Conservation (phyloP, 2,113 vertebrate species). For the Plecotus auritus region DNA sequence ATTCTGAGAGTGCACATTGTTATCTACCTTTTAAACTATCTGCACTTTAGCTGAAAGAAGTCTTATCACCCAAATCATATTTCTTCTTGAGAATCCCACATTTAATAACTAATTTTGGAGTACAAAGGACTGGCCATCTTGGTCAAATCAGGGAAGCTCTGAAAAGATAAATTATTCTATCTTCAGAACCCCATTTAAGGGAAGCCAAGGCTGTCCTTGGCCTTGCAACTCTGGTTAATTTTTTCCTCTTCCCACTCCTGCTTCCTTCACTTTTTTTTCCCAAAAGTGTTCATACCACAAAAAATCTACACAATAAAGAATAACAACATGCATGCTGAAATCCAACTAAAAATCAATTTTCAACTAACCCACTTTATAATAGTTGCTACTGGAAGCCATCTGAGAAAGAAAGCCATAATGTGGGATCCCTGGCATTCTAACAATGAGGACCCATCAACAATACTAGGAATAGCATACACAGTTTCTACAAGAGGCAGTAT, state of each 20-base stretch:
- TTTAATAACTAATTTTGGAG: no score
- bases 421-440: not conserved
- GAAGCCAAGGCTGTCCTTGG: not conserved
- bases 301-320: not conserved
- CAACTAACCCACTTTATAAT: not conserved
- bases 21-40: not conserved
- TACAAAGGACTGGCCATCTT: not conserved
- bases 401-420: not conserved
- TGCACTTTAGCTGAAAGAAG: not conserved
- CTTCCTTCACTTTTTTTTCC: not conserved
- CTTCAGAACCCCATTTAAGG: not conserved
- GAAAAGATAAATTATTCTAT: not conserved
- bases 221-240: not conserved
- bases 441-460: not conserved
- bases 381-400: not conserved
- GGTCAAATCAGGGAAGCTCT: accelerated
- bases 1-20: not conserved
- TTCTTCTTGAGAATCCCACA: not conserved
- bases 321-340: not conserved
- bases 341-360: not conserved
- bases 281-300: not conserved
- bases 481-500: accelerated
- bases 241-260: not conserved
- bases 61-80: not conserved
- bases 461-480: not conserved